These are phyloP conservation scores for Oxycera nigricornis DNA, from an alignment of 2,888 invertebrate genomes.

Conservation along the genomic window DNA sequence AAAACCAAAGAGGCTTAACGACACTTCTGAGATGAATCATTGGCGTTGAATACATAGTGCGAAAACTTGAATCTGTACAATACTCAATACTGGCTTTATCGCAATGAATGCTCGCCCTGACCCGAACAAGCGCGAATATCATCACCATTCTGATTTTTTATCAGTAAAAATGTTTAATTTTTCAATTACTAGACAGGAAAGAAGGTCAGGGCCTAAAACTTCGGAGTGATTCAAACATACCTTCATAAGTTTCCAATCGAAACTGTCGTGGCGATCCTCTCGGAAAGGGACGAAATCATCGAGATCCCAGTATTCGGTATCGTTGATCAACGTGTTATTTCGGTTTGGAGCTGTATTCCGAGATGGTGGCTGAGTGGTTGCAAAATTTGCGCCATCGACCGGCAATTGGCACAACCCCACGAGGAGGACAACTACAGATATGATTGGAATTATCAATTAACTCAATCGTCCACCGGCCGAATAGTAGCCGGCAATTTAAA, in stretches of 20 bases:
- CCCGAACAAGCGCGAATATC: background rate
- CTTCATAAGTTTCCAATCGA: conserved; percentile 74
- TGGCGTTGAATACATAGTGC: too few relatives aligned
- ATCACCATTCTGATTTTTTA: background rate
- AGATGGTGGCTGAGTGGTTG: background rate
- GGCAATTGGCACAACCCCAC: background rate
- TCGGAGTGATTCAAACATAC: conserved; percentile 55
- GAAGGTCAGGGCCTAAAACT: background rate
- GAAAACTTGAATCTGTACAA: too few relatives aligned
- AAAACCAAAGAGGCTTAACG: too few relatives aligned
- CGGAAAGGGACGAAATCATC: conserved; percentile 58
- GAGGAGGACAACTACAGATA: background rate
- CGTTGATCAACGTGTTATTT: conserved; percentile 44
- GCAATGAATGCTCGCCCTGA: background rate
- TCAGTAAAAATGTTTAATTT: background rate
- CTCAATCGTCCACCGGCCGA: background rate
- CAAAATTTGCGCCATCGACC: background rate
- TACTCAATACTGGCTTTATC: too few relatives aligned
- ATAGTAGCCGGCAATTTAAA: background rate
- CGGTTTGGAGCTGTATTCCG: background rate
- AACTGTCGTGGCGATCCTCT: conserved; percentile 64
- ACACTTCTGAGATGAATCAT: too few relatives aligned
- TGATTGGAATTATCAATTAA: background rate
- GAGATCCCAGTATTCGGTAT: conserved; percentile 53
- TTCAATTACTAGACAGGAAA: background rate